A percentile compares a stretch with the other conserved stretches of the same genome.
These are phyloP conservation scores for Spisula subtruncata DNA, from an alignment of 2,888 invertebrate species.

Conservation along the genomic window DNA sequence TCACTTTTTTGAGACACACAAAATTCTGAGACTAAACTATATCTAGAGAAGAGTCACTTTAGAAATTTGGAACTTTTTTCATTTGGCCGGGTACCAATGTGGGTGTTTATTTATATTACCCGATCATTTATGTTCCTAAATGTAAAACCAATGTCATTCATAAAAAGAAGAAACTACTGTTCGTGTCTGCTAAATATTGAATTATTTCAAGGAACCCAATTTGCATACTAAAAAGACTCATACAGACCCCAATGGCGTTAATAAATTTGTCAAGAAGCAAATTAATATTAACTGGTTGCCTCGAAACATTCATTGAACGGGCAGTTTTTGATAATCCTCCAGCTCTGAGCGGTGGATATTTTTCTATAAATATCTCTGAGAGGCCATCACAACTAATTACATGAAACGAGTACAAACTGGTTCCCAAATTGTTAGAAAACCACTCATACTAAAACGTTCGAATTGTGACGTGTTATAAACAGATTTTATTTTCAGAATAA, in stretches of 20 bases:
- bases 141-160: constrained; percentile 19
- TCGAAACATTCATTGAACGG: not conserved
- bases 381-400: not conserved
- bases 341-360: not conserved
- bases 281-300: not conserved
- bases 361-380: not conserved
- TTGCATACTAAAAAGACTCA: constrained; percentile 9
- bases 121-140: too few species aligned
- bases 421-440: not conserved
- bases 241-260: not conserved
- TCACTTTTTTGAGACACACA: too few species aligned
- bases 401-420: not conserved
- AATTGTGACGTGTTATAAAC: not conserved
- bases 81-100: too few species aligned
- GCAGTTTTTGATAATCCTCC: constrained; percentile 1
- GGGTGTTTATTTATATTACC: too few species aligned
- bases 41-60: too few species aligned
- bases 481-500: not conserved
- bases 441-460: not conserved
- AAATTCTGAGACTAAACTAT: too few species aligned
- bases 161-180: not conserved
- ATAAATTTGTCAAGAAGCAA: not conserved
- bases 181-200: not conserved
- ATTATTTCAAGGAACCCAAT: not conserved
- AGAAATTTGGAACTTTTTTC: too few species aligned